phyloP scores from a whole-genome alignment of 2,113 vertebrate genomes.

The Ophthalmolycus amberensis region DNA sequence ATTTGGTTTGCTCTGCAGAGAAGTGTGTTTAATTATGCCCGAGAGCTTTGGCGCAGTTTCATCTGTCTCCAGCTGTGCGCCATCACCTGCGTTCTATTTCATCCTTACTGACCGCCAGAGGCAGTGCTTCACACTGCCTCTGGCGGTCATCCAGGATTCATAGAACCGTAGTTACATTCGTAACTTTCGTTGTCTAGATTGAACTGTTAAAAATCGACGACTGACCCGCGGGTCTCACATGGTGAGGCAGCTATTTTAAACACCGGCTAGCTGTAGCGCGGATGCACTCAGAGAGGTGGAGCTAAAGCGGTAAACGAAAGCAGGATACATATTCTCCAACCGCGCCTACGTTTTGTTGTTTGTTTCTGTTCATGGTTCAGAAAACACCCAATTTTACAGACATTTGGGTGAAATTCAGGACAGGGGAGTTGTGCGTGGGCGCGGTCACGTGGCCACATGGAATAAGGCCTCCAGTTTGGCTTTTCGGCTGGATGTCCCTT shows the following conservation, averaged over 20 bases:
- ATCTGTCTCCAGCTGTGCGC: background rate
- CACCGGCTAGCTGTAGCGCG: background rate
- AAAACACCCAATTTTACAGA: background rate
- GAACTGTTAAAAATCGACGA: constrained; percentile 4
- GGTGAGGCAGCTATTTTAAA: background rate
- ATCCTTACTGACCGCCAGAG: no score
- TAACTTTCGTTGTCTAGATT: background rate
- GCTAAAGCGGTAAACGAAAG: background rate
- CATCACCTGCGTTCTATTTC: constrained; percentile 31
- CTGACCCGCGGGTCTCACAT: background rate
- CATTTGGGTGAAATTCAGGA: background rate
- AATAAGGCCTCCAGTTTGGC: background rate
- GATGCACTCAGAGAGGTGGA: background rate
- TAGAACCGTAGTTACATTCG: no score
- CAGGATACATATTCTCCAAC: background rate
- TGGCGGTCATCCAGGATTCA: no score
- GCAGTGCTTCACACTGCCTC: no score
- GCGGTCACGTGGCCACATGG: background rate
- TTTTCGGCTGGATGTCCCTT: background rate
- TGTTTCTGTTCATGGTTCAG: background rate
- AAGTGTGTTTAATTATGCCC: constrained; percentile 34
- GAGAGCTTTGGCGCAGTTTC: constrained; percentile 17
- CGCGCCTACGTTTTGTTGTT: background rate
- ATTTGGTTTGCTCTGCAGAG: constrained; percentile 1
- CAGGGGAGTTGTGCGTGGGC: background rate